phyloP scores from a whole-genome alignment of 2,113 vertebrate genomes.

The Orycteropus afer region DNA sequence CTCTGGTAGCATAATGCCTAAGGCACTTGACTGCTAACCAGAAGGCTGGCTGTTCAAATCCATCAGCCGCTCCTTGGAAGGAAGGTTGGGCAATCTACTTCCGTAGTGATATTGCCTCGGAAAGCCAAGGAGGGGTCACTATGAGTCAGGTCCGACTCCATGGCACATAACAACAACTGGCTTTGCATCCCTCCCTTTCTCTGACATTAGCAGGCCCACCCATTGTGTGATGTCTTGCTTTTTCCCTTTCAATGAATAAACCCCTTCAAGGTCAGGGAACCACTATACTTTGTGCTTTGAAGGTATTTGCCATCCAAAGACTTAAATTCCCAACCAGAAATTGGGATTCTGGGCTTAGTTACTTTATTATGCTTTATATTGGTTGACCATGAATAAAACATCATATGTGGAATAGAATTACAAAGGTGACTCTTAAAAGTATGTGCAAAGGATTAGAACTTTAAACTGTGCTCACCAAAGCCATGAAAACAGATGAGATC shows the following conservation, averaged over 20 bases:
- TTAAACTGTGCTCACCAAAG: constrained; percentile 19
- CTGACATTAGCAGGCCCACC: not conserved
- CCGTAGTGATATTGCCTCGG: too few species aligned
- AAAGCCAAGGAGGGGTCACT: too few species aligned
- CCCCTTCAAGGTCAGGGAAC: constrained; percentile 62
- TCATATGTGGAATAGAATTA: constrained; percentile 60
- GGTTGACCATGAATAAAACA: constrained; percentile 74
- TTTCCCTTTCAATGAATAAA: constrained; percentile 53
- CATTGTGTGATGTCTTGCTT: constrained; percentile 28
- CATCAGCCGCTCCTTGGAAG: too few species aligned
- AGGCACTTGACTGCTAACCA: too few species aligned
- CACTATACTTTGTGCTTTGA: constrained; percentile 60
- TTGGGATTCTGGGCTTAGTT: constrained; percentile 66
- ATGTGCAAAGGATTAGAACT: constrained; percentile 33
- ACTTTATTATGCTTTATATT: constrained; percentile 70
- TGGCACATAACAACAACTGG: too few species aligned
- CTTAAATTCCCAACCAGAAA: constrained; percentile 66
- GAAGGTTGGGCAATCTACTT: too few species aligned
- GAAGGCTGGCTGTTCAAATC: too few species aligned
- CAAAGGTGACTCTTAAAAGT: constrained; percentile 63
- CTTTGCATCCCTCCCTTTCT: constrained; percentile 29
- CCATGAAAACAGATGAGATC: constrained; percentile 67
- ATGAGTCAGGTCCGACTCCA: too few species aligned
- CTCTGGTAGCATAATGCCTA: too few species aligned
- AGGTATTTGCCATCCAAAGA: constrained; percentile 50